Percentiles rank a stretch among this genome's conserved stretches.
Evolutionary conservation across 2,888 invertebrate species (phyloP).

Genomic region (Aromia moschata): DNA sequence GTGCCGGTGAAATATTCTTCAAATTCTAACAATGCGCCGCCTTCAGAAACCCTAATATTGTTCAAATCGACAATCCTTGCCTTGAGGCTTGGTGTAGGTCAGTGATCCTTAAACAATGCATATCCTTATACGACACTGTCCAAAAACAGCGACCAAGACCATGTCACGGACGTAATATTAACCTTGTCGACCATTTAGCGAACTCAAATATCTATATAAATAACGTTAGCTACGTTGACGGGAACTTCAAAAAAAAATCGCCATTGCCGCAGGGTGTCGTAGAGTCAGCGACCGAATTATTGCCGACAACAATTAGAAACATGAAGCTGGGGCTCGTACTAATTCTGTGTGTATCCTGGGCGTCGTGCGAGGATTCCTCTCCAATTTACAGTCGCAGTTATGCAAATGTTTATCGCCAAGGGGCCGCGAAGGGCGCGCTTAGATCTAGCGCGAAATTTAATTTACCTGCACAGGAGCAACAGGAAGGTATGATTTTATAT

Average conservation of each 20-base stretch:
- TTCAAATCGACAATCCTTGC: no score
- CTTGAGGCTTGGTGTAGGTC: conserved; percentile 1
- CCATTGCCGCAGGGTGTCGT: neutral
- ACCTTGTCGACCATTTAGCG: conserved; percentile 5
- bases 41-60: no score
- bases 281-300: neutral
- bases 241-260: neutral
- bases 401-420: conserved; percentile 26
- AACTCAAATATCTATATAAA: neutral
- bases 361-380: conserved; percentile 10
- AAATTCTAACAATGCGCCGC: no score
- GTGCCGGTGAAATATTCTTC: no score
- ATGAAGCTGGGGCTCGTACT: conserved; percentile 13
- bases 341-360: neutral
- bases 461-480: conserved; percentile 3
- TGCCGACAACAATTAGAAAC: no score
- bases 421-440: neutral
- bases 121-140: conserved; percentile 1
- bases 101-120: conserved; percentile 18
- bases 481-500: conserved; percentile 25
- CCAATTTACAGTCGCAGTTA: conserved; percentile 30
- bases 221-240: neutral
- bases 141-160: no score
- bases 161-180: conserved; percentile 14
- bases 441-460: conserved; percentile 6